Conservation (phyloP, 1,140 invertebrate genomes). For the Dendroctonus valens region DNA sequence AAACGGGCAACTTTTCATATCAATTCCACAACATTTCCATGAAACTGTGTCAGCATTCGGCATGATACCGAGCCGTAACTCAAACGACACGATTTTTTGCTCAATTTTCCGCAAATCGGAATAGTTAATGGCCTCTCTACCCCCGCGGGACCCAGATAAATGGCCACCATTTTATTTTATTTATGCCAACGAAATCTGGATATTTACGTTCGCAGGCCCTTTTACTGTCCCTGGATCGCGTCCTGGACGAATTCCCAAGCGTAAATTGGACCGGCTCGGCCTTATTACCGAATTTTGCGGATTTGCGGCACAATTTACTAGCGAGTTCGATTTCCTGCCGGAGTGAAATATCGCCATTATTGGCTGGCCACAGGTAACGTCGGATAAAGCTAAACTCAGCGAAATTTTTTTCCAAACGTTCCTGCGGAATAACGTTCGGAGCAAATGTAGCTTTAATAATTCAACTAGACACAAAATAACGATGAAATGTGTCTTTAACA, state of each 20-base stretch:
- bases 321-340: too few relatives aligned
- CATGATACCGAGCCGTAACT: conserved; percentile 6
- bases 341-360: too few relatives aligned
- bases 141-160: conserved; percentile 20
- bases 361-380: too few relatives aligned
- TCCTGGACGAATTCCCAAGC: conserved; percentile 5
- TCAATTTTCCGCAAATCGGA: conserved; percentile 25
- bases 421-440: too few relatives aligned
- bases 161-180: conserved; percentile 24
- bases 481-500: too few relatives aligned
- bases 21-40: too few relatives aligned
- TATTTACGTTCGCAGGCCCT: conserved; percentile 17
- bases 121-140: conserved; percentile 21
- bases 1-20: too few relatives aligned
- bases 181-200: conserved; percentile 26
- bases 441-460: too few relatives aligned
- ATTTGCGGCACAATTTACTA: neutral
- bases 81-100: conserved; percentile 24
- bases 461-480: too few relatives aligned
- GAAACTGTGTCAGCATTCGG: conserved; percentile 2
- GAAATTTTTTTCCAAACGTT: too few relatives aligned
- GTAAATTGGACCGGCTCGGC: conserved; percentile 3
- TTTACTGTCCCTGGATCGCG: neutral
- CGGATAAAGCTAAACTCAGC: too few relatives aligned
- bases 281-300: conserved; percentile 11